Conservation (phyloP, 1,140 invertebrate genomes). For the Pectinophora gossypiella region DNA sequence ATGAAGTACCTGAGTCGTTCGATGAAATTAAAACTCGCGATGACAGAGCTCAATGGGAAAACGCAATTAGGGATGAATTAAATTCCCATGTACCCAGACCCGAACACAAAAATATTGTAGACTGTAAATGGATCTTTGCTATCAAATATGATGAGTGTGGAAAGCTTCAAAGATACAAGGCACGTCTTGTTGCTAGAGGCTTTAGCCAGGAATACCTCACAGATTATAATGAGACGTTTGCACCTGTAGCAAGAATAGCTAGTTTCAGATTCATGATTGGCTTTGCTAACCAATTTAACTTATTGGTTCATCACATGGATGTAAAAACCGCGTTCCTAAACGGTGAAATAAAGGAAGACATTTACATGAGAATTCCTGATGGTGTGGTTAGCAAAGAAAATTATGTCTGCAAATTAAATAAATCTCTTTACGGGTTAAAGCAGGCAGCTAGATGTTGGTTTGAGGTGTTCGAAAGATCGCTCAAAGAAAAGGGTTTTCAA, state of each 20-base stretch:
- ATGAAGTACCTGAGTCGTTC: constrained; percentile 46
- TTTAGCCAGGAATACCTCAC: too few species aligned
- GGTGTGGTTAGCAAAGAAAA: constrained; percentile 11
- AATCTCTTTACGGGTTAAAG: constrained; percentile 17
- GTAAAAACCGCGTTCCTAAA: constrained; percentile 30
- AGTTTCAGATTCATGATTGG: constrained; percentile 48
- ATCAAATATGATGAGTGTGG: constrained; percentile 34
- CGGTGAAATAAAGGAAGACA: constrained; percentile 46
- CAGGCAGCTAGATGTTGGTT: constrained; percentile 19
- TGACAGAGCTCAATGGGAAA: constrained; percentile 34
- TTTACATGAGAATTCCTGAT: constrained; percentile 49
- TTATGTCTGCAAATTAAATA: constrained; percentile 19
- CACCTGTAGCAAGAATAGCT: constrained; percentile 16
- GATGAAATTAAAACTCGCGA: constrained; percentile 27
- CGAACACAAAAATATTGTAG: constrained; percentile 38
- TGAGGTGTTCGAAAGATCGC: constrained; percentile 14
- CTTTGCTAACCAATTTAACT: constrained; percentile 57
- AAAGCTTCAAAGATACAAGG: constrained; percentile 49
- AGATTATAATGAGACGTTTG: too few species aligned
- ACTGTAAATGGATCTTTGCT: constrained; percentile 40
- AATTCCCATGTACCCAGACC: constrained; percentile 40
- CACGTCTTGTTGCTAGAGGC: too few species aligned
- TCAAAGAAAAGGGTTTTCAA: constrained; percentile 8
- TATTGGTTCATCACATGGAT: constrained; percentile 37
- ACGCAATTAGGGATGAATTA: constrained; percentile 40